These are phyloP conservation scores for Drosophila rufa DNA, from an alignment of 1,140 invertebrate genomes.

Conservation along the genomic window DNA sequence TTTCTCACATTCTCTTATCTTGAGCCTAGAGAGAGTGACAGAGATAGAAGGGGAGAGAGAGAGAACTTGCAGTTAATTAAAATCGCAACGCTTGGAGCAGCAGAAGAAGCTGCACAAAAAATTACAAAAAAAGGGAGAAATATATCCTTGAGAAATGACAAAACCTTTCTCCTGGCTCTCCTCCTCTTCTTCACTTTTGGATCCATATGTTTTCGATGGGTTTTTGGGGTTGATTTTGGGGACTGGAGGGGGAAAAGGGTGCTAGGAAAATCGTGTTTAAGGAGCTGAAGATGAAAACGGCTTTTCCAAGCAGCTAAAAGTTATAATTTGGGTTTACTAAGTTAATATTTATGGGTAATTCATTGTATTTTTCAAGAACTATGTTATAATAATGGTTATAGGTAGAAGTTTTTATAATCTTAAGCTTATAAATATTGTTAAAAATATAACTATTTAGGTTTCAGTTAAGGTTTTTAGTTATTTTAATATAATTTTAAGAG, in stretches of 20 bases:
- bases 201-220: conserved; percentile 36
- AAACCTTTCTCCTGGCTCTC: conserved; percentile 19
- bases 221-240: not conserved
- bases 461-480: not conserved
- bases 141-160: conserved; percentile 45
- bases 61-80: conserved; percentile 74
- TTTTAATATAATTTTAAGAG: not conserved
- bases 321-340: not conserved
- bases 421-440: too few relatives aligned
- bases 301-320: not conserved
- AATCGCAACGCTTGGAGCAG: conserved; percentile 60
- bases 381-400: too few relatives aligned
- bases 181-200: not conserved
- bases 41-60: not conserved
- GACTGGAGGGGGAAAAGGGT: not conserved
- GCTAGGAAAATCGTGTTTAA: conserved; percentile 13
- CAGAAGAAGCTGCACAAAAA: conserved; percentile 12
- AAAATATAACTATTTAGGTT: not conserved
- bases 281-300: not conserved
- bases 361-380: not conserved
- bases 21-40: not conserved
- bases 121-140: conserved; percentile 16
- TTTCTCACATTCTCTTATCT: conserved; percentile 34
- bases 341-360: not conserved
- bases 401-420: too few relatives aligned